phyloP scores from a whole-genome alignment of 2,888 invertebrate species.

The Epistrophe eligans region DNA sequence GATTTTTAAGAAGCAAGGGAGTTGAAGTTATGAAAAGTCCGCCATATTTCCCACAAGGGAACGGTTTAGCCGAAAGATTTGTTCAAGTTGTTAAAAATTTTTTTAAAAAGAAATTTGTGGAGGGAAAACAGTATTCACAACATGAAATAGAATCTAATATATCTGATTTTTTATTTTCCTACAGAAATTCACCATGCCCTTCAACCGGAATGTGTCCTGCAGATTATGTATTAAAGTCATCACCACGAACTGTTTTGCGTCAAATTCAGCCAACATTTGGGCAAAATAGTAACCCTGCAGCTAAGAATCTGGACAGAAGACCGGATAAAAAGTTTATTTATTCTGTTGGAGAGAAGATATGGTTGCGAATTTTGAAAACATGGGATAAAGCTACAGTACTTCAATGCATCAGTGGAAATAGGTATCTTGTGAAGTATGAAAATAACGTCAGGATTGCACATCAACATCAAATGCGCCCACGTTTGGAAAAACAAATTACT shows the following conservation, averaged over 20 bases:
- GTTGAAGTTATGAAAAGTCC: conserved; percentile 35
- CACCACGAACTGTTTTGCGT: too few species aligned
- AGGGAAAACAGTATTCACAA: conserved; percentile 12
- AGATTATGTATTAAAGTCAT: neutral
- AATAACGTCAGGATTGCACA: conserved; percentile 29
- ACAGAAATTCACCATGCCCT: conserved; percentile 27
- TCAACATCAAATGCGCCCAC: conserved; percentile 21
- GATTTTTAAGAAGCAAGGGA: conserved; percentile 25
- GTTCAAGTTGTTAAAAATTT: conserved; percentile 32
- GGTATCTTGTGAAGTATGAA: conserved; percentile 30
- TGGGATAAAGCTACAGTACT: conserved; percentile 36
- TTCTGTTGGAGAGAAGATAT: conserved; percentile 29
- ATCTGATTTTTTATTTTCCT: conserved; percentile 28
- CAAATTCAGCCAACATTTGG: conserved; percentile 36
- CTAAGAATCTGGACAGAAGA: conserved; percentile 16
- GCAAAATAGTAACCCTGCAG: conserved; percentile 27
- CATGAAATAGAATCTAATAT: conserved; percentile 28
- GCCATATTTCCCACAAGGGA: conserved; percentile 50
- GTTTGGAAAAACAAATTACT: conserved; percentile 2
- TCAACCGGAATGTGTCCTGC: conserved; percentile 33
- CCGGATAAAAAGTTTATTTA: conserved; percentile 9
- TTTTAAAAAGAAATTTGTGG: neutral
- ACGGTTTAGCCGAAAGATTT: conserved; percentile 41
- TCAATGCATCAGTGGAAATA: conserved; percentile 27
- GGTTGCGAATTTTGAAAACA: conserved; percentile 19